Conservation (phyloP, 2,113 vertebrate species). For the Equus quagga region DNA sequence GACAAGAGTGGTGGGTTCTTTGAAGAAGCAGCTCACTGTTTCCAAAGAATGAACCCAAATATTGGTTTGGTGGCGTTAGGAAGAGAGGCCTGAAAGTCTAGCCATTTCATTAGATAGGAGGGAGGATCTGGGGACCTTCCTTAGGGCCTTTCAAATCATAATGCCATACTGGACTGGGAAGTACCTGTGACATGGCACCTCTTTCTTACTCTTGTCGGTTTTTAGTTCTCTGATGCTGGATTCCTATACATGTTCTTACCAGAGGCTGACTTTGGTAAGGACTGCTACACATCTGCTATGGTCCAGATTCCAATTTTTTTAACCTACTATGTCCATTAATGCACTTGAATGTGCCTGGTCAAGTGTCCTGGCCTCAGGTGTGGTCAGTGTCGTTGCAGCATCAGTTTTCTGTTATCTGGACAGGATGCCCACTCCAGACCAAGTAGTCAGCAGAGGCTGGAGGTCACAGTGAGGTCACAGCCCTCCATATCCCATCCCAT, state of each 20-base stretch:
- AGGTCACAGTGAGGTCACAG: background rate
- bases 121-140: background rate
- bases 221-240: slow-evolving; percentile 36
- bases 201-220: background rate
- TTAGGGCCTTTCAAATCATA: background rate
- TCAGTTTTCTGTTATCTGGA: slow-evolving; percentile 6
- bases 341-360: background rate
- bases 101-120: background rate
- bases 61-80: background rate
- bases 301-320: background rate
- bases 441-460: background rate
- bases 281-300: background rate
- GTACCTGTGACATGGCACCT: background rate
- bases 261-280: slow-evolving; percentile 17
- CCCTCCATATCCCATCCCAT: background rate
- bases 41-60: background rate
- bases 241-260: background rate
- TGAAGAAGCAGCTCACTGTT: slow-evolving; percentile 11
- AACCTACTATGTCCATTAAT: background rate
- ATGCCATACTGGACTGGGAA: background rate
- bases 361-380: background rate
- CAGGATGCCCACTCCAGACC: background rate
- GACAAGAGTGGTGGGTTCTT: background rate
- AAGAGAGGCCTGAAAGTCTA: background rate
- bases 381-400: background rate